Percentiles rank a stretch among this genome's conserved stretches.
phyloP scores from a whole-genome alignment of 2,888 invertebrate species.

The Laspeyria flexula region DNA sequence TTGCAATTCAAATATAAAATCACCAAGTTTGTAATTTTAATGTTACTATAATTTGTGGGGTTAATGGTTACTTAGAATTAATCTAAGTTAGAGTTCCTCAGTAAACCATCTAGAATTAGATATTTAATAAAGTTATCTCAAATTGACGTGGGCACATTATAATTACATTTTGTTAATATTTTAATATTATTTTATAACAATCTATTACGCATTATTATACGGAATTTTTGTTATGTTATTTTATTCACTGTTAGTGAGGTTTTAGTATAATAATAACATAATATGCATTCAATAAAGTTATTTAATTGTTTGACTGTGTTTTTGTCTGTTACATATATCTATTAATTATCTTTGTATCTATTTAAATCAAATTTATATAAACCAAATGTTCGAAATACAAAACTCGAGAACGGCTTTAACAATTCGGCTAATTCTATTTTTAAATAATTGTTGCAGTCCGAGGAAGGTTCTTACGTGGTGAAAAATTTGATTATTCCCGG shows the following conservation, averaged over 20 bases:
- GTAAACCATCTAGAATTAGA: slow-evolving; percentile 12
- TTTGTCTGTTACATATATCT: slow-evolving; percentile 3
- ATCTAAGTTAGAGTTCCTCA: slow-evolving; percentile 36
- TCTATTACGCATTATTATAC: slow-evolving; percentile 30
- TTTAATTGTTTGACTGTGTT: slow-evolving; percentile 49
- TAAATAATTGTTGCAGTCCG: too few relatives aligned
- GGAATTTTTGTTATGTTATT: slow-evolving; percentile 53
- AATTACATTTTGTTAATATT: slow-evolving; percentile 18
- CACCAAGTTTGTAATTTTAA: slow-evolving; percentile 1
- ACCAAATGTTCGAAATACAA: too few relatives aligned
- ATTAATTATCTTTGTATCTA: too few relatives aligned
- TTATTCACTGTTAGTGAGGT: slow-evolving; percentile 54
- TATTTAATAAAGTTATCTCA: slow-evolving; percentile 8
- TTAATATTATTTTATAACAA: slow-evolving; percentile 17
- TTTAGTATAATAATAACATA: slow-evolving; percentile 39
- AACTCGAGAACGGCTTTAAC: too few relatives aligned
- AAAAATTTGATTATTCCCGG: too few relatives aligned
- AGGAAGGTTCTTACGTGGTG: too few relatives aligned
- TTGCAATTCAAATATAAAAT: background rate
- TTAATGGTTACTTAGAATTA: slow-evolving; percentile 16
- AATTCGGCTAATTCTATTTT: too few relatives aligned
- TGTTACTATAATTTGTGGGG: slow-evolving; percentile 4
- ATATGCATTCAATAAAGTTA: slow-evolving; percentile 61
- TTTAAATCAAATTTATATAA: too few relatives aligned
- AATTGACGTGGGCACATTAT: slow-evolving; percentile 26